Conservation (phyloP, 2,113 vertebrate species). For the Scomber scombrus region DNA sequence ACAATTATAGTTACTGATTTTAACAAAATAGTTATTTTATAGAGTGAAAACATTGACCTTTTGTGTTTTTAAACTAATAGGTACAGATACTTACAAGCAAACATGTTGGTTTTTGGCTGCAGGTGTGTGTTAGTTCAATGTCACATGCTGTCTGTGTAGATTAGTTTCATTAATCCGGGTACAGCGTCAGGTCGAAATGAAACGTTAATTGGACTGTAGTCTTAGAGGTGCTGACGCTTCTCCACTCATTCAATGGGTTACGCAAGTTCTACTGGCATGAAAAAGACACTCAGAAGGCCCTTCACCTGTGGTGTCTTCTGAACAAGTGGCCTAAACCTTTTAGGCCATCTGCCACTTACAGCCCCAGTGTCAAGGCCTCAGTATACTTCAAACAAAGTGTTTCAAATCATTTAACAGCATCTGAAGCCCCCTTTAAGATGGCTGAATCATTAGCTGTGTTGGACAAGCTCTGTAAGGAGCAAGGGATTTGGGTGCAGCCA, state of each 20-base stretch:
- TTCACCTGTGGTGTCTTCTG: not conserved
- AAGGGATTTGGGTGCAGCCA: too few relatives aligned
- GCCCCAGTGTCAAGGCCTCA: not conserved
- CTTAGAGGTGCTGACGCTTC: slow-evolving; percentile 1
- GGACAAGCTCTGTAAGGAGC: not conserved
- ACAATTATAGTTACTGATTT: not conserved
- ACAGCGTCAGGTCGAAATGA: slow-evolving; percentile 60
- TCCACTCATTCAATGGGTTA: slow-evolving; percentile 15
- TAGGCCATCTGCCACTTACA: not conserved
- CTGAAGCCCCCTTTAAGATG: not conserved
- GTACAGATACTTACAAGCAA: not conserved
- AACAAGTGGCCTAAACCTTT: not conserved
- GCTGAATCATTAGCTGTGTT: not conserved
- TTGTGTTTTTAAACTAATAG: slow-evolving; percentile 7
- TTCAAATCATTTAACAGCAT: not conserved
- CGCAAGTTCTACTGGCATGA: not conserved
- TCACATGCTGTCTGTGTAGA: slow-evolving; percentile 18
- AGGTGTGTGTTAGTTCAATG: slow-evolving; percentile 23
- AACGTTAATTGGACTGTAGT: slow-evolving; percentile 38
- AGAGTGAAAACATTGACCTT: not conserved
- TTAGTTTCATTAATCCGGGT: slow-evolving; percentile 30
- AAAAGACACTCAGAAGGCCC: not conserved
- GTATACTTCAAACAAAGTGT: not conserved
- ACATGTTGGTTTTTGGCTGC: slow-evolving; percentile 21
- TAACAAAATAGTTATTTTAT: not conserved